Evolutionary conservation across 2,888 invertebrate species (phyloP).

Genomic region (Chelonus formosanus): DNA sequence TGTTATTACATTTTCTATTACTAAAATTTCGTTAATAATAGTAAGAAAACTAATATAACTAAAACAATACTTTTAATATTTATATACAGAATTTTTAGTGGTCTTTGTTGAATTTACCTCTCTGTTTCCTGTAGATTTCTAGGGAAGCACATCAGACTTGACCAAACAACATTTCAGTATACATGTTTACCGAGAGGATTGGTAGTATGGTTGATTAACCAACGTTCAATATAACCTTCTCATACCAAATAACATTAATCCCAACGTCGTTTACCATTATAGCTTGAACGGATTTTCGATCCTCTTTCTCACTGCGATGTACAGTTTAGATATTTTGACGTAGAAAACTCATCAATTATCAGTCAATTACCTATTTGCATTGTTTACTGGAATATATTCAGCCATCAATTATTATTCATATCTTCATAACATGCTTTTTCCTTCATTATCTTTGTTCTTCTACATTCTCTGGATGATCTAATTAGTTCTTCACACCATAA

Average conservation of each 20-base stretch:
- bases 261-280: background rate
- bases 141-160: background rate
- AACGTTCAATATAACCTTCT: conserved; percentile 13
- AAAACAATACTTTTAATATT: too few relatives aligned
- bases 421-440: conserved; percentile 5
- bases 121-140: too few relatives aligned
- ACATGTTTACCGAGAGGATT: conserved; percentile 14
- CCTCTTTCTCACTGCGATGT: background rate
- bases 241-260: conserved; percentile 19
- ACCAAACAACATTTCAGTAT: conserved; percentile 18
- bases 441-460: background rate
- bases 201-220: conserved; percentile 22
- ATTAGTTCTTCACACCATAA: too few relatives aligned
- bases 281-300: conserved; percentile 2
- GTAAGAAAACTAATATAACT: too few relatives aligned
- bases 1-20: too few relatives aligned
- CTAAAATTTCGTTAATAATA: too few relatives aligned
- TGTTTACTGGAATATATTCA: background rate
- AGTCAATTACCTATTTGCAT: background rate
- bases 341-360: too few relatives aligned
- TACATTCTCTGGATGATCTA: too few relatives aligned
- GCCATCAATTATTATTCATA: background rate
- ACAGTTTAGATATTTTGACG: background rate
- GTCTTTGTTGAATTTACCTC: too few relatives aligned
- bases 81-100: too few relatives aligned